phyloP scores from a whole-genome alignment of 2,113 vertebrate species.

The Hypomesus transpacificus region DNA sequence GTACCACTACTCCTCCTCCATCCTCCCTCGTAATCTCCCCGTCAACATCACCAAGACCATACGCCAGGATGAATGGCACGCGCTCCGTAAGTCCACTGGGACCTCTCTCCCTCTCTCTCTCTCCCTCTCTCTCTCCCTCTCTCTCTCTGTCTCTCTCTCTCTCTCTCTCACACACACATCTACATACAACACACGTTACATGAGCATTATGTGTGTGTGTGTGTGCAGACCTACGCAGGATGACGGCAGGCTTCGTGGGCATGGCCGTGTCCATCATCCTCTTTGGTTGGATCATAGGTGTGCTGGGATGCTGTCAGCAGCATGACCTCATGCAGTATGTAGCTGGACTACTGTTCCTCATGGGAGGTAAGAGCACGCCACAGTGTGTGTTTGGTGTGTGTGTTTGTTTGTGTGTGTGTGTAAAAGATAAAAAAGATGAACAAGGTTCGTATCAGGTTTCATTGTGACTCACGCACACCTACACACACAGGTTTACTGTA shows the following conservation, averaged over 20 bases:
- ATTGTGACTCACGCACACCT: too few relatives aligned
- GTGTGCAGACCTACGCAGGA: constrained; percentile 82
- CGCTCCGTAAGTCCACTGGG: constrained; percentile 80
- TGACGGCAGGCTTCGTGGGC: constrained; percentile 91
- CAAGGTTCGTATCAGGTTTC: too few relatives aligned
- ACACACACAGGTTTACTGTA: too few relatives aligned
- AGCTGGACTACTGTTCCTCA: constrained; percentile 91
- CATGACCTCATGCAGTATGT: constrained; percentile 95
- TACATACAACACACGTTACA: too few relatives aligned
- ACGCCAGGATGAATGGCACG: constrained; percentile 90
- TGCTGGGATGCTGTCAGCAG: constrained; percentile 89
- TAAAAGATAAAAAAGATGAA: neutral
- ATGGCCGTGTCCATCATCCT: constrained; percentile 93
- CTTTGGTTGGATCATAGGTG: constrained; percentile 88
- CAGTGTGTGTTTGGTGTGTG: neutral
- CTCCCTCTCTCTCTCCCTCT: neutral
- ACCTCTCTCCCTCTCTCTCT: neutral
- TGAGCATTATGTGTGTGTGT: neutral
- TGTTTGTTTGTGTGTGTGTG: neutral
- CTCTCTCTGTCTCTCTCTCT: neutral
- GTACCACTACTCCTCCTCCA: constrained; percentile 89
- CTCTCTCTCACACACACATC: neutral
- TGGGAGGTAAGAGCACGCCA: constrained; percentile 83
- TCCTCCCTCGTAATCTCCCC: constrained; percentile 83
- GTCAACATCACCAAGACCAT: constrained; percentile 89